Evolutionary conservation across 1,140 invertebrate species (phyloP), one percentile per base, ranked within the genome.

Genomic region (Anoplolepis gracilipes): DNA sequence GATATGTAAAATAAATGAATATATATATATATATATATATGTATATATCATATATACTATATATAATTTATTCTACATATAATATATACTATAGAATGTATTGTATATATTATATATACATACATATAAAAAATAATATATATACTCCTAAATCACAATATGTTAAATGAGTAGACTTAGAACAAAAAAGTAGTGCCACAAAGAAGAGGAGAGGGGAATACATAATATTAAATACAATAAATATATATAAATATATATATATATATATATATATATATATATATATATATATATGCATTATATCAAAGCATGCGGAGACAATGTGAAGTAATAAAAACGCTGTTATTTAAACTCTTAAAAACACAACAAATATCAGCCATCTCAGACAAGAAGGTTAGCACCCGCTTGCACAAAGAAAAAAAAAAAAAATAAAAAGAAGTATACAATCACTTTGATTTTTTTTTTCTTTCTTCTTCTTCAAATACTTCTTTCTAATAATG

Each of bases 271-370:
- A 36, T 59, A 33, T 46, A n/a, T 77, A 8, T 62, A 39, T 22
- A n/a, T 62, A 42, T 46, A 33, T 79, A 90, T 67, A 67, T 67
- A 86, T 92, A 93, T 77, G 91, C 93, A 91, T 92, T 94, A 82
- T 84, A 92, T 91, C 90, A 92, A 92, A 93, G 92, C 94, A 95
- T 95, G 94, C 93, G 88, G 91, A 91, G 90, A 93, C 90, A 94
- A 88, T 93, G 90, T 91, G 77, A 92, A 92, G 91, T 91, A 93
- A 92, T 92, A 92, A 94, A 82, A 93, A 93, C 91, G 90, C 86
- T 93, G 92, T 94, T 93, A 94, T 93, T 93, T 94, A 93, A 94
- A 94, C 93, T 93, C 92, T 93, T 92, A 89, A 92, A 93, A 94
- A 94, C 93, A 94, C 92, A 94, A 94, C 93, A 93, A 93, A 93